Evolutionary conservation across 1,140 invertebrate species (phyloP).

Genomic region (Subanguina moxae): DNA sequence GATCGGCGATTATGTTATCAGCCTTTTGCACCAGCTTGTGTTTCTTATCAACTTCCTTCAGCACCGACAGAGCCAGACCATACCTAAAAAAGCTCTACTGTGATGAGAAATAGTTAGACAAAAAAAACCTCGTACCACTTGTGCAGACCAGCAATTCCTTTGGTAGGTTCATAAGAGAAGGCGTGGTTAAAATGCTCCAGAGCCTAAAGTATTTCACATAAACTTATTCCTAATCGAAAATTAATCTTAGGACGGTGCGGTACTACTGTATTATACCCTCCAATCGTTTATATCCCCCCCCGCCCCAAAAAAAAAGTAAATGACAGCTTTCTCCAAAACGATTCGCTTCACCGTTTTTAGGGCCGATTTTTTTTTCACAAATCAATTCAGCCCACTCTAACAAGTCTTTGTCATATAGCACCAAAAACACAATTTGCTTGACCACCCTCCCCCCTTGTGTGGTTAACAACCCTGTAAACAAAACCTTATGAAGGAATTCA

Average conservation of each 20-base stretch:
- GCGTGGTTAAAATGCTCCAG: conserved; percentile 46
- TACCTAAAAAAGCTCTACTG: background rate
- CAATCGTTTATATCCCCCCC: too few species aligned
- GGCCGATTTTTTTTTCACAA: too few species aligned
- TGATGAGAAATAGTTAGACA: background rate
- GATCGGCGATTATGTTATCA: conserved; percentile 29
- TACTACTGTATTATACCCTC: too few species aligned
- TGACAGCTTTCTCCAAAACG: too few species aligned
- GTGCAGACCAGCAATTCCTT: conserved; percentile 39
- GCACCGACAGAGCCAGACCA: conserved; percentile 30
- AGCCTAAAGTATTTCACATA: conserved; percentile 13
- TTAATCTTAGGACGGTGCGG: too few species aligned
- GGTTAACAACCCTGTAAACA: background rate
- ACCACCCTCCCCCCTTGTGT: background rate
- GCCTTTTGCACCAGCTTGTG: conserved; percentile 10
- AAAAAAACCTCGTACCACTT: conserved; percentile 37
- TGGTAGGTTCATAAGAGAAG: conserved; percentile 37
- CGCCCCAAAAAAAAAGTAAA: conserved; percentile 6
- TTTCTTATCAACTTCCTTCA: conserved; percentile 30
- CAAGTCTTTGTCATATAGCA: conserved; percentile 17
- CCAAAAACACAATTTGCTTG: background rate
- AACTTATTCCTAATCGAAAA: too few species aligned
- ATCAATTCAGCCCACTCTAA: background rate
- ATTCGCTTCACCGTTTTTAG: too few species aligned
- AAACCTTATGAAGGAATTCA: background rate